These are phyloP conservation scores for Priocnemis perturbator DNA, from an alignment of 2,888 invertebrate genomes.

Conservation along the genomic window DNA sequence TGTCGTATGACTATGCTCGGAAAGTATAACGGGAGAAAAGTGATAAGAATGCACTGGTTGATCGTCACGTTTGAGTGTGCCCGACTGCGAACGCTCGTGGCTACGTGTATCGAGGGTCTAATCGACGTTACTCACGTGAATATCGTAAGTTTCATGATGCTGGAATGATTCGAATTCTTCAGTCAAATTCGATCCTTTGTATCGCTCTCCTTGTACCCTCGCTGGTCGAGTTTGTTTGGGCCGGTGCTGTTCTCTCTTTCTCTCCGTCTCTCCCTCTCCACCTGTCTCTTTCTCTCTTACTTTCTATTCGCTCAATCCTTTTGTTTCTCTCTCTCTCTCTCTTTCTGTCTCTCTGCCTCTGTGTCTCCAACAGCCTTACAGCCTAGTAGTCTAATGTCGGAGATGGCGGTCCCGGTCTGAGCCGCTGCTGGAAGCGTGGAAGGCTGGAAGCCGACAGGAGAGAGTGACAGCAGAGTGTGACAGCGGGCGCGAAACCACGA, in stretches of 20 bases:
- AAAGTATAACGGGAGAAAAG: too few relatives aligned
- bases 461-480: too few relatives aligned
- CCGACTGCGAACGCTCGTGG: too few relatives aligned
- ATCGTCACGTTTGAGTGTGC: too few relatives aligned
- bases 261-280: too few relatives aligned
- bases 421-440: conserved; percentile 40
- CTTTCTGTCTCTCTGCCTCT: background rate
- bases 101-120: too few relatives aligned
- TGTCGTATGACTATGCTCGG: too few relatives aligned
- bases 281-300: too few relatives aligned
- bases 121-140: conserved; percentile 60
- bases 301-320: background rate
- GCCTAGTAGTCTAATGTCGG: too few relatives aligned
- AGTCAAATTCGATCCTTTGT: too few relatives aligned
- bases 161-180: too few relatives aligned
- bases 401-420: background rate
- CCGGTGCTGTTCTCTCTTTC: background rate
- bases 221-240: background rate
- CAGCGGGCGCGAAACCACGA: conserved; percentile 56
- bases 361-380: background rate
- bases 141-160: conserved; percentile 63
- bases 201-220: conserved; percentile 29
- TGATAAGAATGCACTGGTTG: too few relatives aligned
- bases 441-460: conserved; percentile 10
- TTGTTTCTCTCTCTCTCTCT: background rate